A percentile compares a stretch with the other conserved stretches of the same genome.
Conservation (phyloP, 2,113 vertebrate species). For the Mesitornis unicolor region DNA sequence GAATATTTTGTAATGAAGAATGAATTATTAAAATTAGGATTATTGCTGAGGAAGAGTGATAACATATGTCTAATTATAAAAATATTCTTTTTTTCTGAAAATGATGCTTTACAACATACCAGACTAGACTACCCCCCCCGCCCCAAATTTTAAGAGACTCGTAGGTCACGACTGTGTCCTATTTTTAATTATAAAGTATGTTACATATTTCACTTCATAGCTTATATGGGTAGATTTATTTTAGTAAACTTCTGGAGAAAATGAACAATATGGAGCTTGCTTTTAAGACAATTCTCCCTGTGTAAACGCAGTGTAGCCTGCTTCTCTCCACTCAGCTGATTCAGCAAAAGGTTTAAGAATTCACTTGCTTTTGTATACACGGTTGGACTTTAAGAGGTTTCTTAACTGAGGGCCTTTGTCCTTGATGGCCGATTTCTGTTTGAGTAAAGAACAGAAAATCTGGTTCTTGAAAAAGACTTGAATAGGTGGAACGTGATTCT, state of each 20-base stretch:
- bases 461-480: background rate
- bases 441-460: background rate
- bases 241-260: background rate
- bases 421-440: background rate
- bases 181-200: background rate
- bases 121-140: background rate
- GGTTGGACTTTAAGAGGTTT: background rate
- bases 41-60: background rate
- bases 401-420: background rate
- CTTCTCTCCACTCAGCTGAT: background rate
- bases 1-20: background rate
- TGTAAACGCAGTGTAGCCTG: background rate
- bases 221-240: background rate
- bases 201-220: background rate
- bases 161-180: background rate
- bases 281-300: background rate
- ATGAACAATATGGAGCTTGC: background rate
- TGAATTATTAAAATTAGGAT: background rate
- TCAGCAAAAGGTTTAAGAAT: background rate
- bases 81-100: background rate
- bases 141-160: background rate
- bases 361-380: background rate
- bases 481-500: background rate
- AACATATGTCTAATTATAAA: background rate
- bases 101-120: rapidly evolving